These are phyloP conservation scores for Melitaea cinxia DNA, from an alignment of 1,140 invertebrate species.

Conservation along the genomic window DNA sequence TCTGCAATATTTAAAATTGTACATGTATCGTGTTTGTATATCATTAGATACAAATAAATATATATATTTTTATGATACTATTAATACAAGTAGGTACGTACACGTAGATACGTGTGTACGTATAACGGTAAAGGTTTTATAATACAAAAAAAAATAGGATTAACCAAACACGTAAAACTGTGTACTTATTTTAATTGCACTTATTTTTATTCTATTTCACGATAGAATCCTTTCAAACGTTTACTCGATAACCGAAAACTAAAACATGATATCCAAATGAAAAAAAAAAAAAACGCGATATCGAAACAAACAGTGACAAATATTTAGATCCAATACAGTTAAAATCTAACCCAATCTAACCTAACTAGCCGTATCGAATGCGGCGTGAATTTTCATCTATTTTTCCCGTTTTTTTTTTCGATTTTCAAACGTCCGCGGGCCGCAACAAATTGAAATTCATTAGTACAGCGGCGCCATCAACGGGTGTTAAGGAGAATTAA, in stretches of 20 bases:
- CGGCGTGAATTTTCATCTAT: constrained; percentile 25
- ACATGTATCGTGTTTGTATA: no score
- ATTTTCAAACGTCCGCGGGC: constrained; percentile 55
- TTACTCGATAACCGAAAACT: not conserved
- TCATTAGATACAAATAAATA: no score
- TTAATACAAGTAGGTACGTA: no score
- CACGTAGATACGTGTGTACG: no score
- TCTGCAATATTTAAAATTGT: no score
- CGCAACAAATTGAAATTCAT: constrained; percentile 78
- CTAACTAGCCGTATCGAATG: constrained; percentile 41
- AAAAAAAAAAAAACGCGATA: not conserved
- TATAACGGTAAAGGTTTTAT: no score
- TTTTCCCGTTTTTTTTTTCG: constrained; percentile 51
- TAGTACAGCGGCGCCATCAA: constrained; percentile 64
- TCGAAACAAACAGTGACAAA: constrained; percentile 9
- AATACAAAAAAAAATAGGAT: no score
- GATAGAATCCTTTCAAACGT: not conserved
- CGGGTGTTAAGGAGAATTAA: constrained; percentile 76
- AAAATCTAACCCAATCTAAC: constrained; percentile 30
- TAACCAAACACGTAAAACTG: no score
- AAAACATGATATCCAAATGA: not conserved
- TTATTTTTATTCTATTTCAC: no score
- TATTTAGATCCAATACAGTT: constrained; percentile 9
- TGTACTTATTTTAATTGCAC: no score
- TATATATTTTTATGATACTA: no score